Evolutionary conservation across 1,140 invertebrate genomes (phyloP).

Genomic region (Ceratina calcarata): DNA sequence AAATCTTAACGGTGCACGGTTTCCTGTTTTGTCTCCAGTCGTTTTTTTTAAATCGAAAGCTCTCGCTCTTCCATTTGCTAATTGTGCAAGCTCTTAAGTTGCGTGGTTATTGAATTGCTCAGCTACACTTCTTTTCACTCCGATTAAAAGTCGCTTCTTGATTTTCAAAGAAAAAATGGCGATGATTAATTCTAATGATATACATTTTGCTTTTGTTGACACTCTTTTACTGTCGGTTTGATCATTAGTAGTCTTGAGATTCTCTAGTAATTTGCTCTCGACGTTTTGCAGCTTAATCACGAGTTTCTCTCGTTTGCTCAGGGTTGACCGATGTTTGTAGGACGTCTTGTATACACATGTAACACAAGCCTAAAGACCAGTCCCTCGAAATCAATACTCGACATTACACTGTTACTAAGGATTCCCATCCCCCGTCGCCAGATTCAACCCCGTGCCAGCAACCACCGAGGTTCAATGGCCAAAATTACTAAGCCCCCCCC

Average conservation of each 20-base stretch:
- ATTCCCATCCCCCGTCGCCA: conserved; percentile 63
- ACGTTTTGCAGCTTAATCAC: conserved; percentile 31
- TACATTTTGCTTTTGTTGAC: no score
- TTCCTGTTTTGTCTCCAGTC: neutral
- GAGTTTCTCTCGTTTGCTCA: conserved; percentile 4
- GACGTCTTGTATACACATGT: conserved; percentile 57
- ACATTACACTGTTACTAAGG: conserved; percentile 70
- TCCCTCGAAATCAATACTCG: conserved; percentile 69
- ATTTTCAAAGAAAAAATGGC: neutral
- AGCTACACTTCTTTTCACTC: neutral
- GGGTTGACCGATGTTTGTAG: conserved; percentile 59
- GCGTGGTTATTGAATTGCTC: neutral
- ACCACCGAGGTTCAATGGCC: conserved; percentile 37
- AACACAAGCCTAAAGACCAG: conserved; percentile 62
- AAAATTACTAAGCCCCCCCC: conserved; percentile 4
- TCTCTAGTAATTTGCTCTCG: neutral
- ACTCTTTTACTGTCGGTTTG: no score
- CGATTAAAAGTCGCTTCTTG: conserved; percentile 18
- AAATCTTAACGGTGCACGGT: neutral
- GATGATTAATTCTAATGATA: neutral
- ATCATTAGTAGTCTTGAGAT: no score
- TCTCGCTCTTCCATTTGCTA: conserved; percentile 27
- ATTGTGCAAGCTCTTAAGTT: conserved; percentile 12
- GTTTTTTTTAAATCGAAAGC: neutral
- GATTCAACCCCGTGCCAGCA: conserved; percentile 44